Evolutionary conservation across 2,113 vertebrate species (phyloP).

Genomic region (Grantiella picta): DNA sequence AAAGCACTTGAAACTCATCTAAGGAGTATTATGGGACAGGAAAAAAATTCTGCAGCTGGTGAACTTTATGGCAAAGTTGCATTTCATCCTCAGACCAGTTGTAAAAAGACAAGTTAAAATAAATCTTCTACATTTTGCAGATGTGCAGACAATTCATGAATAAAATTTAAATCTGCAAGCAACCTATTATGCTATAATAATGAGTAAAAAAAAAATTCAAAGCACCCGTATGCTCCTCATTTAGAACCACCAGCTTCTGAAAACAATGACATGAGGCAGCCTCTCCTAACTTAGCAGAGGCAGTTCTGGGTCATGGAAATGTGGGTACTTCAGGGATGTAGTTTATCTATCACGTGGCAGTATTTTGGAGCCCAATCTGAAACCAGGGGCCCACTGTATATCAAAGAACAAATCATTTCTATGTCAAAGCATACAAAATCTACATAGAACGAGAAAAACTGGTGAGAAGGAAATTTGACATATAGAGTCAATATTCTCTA

Average conservation of each 20-base stretch:
- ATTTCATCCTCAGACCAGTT: not conserved
- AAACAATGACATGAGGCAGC: rapidly evolving
- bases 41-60: not conserved
- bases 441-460: not conserved
- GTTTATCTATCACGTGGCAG: not conserved
- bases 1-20: not conserved
- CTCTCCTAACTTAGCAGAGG: not conserved
- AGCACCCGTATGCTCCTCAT: not conserved
- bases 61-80: slow-evolving; percentile 1
- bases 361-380: not conserved
- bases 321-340: not conserved
- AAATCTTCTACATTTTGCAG: not conserved
- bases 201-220: not conserved
- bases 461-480: not conserved
- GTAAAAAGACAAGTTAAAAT: slow-evolving; percentile 17
- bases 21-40: not conserved
- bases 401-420: not conserved
- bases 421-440: not conserved
- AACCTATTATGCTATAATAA: not conserved
- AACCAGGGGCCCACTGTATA: not conserved
- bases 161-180: slow-evolving; percentile 16
- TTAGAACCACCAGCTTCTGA: not conserved
- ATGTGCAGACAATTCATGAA: not conserved
- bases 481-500: not conserved
- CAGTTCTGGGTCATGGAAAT: not conserved